phyloP scores from a whole-genome alignment of 2,113 vertebrate genomes.

The Leptocoma aspasia region DNA sequence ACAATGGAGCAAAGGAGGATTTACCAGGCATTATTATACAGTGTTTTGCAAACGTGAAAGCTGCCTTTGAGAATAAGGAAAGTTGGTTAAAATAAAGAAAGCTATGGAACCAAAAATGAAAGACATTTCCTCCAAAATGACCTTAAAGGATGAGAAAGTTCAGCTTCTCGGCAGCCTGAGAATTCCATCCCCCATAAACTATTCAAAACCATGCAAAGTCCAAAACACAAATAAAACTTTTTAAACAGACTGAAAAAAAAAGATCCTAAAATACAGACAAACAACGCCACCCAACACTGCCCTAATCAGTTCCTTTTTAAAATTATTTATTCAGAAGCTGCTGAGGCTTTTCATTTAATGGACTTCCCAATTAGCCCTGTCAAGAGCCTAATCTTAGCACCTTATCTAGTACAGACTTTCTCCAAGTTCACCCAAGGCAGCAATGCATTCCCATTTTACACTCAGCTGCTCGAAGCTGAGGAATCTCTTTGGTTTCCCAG shows the following conservation, averaged over 20 bases:
- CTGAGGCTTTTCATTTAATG: background rate
- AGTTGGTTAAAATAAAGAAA: background rate
- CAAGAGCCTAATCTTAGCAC: background rate
- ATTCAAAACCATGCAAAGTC: background rate
- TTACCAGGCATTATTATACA: background rate
- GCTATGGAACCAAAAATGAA: slow-evolving; percentile 27
- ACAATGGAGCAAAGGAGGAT: background rate
- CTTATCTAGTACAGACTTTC: background rate
- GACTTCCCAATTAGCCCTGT: background rate
- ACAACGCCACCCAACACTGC: background rate
- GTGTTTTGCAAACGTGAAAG: background rate
- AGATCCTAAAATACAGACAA: background rate
- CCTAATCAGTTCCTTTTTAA: background rate
- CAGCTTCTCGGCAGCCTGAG: slow-evolving; percentile 11
- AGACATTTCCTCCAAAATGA: slow-evolving; percentile 63
- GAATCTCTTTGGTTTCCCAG: background rate
- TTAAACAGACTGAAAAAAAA: background rate
- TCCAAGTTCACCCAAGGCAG: background rate
- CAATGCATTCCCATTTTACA: background rate
- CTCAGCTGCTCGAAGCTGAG: background rate
- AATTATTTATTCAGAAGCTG: background rate
- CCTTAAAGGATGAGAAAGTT: slow-evolving; percentile 66
- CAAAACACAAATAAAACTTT: background rate
- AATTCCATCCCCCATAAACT: slow-evolving; percentile 37
- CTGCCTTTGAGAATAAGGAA: slow-evolving; percentile 15